Evolutionary conservation across 2,113 vertebrate species (phyloP), one percentile per base, ranked within the genome.

Genomic region (Rhea americana): DNA sequence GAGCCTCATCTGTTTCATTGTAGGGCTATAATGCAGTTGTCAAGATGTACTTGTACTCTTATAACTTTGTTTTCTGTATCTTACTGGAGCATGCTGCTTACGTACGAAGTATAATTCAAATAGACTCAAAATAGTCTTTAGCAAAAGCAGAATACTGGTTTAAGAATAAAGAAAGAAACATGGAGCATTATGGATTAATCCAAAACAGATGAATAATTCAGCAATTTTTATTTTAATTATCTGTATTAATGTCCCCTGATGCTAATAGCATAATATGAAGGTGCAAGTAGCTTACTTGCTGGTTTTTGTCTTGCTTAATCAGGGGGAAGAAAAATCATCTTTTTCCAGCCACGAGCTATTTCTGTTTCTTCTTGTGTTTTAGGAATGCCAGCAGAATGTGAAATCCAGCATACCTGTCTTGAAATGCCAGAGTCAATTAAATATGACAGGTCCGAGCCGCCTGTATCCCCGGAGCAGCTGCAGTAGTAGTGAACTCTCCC

Each of bases 401-500:
- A 99, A 98, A 97, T 92, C 97, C 56, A 97, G 97, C 87, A 51
- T 97, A 87, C 97, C 97, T 41, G 94, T 97, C 95, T 94, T 97
- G 82, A 98, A 97, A 95, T 98, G 98, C 96, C 97, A 97, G 96
- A 98, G 95, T 95, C 98, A 98, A 97, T 97, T 97, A 97, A 98
- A 95, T 63, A 62, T 97, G 93, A 96, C 97, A 4, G 93, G 97
- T 39, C 96, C 97, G 3, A 94, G 96, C 25, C 97, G 92, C 14
- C 91, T 97, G 9, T 98, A 98, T 96, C 98, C 97, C 48, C 98
- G 97, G 91, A 99, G 99, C 98, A 99, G 98, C 97, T 98, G 99
- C 91, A 99, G 99, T 68, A 98, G 98, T 94, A 99, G 99, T 48
- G 99, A 99, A 89, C 93, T 99, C 39, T 99, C 99, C 41, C 98